phyloP scores from a whole-genome alignment of 2,797 vertebrate species.

The Bovichtus diacanthus region DNA sequence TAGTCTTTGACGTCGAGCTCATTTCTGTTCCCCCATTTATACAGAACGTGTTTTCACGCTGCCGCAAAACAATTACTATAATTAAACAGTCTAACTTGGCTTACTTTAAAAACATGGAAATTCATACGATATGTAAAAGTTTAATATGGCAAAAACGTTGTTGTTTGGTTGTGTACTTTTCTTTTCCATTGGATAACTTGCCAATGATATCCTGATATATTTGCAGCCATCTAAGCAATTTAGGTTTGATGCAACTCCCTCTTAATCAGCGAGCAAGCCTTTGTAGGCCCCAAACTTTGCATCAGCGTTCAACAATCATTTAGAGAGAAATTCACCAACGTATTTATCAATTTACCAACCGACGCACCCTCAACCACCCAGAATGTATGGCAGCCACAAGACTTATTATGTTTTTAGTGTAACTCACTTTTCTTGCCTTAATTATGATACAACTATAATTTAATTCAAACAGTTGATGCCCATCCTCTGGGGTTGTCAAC shows the following conservation, averaged over 20 bases:
- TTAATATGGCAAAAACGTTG: background rate
- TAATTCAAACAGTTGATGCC: background rate
- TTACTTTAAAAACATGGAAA: background rate
- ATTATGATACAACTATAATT: background rate
- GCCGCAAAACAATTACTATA: background rate
- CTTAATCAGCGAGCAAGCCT: background rate
- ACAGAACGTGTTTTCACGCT: background rate
- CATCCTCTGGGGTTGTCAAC: background rate
- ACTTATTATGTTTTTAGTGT: background rate
- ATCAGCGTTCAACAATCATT: background rate
- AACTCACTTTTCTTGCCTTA: background rate
- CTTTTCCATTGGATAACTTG: background rate
- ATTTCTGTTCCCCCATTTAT: slow-evolving; percentile 3
- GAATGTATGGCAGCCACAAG: background rate
- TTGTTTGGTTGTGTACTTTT: background rate
- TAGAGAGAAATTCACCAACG: background rate
- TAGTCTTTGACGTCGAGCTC: background rate
- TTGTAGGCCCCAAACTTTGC: background rate
- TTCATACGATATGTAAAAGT: background rate
- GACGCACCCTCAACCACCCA: background rate
- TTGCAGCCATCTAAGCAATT: background rate
- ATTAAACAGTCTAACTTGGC: background rate
- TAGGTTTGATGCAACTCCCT: background rate
- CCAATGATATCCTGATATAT: background rate
- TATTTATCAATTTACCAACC: background rate